Evolutionary conservation across 2,888 invertebrate genomes (phyloP).

Genomic region (Ormyrus thymus): DNA sequence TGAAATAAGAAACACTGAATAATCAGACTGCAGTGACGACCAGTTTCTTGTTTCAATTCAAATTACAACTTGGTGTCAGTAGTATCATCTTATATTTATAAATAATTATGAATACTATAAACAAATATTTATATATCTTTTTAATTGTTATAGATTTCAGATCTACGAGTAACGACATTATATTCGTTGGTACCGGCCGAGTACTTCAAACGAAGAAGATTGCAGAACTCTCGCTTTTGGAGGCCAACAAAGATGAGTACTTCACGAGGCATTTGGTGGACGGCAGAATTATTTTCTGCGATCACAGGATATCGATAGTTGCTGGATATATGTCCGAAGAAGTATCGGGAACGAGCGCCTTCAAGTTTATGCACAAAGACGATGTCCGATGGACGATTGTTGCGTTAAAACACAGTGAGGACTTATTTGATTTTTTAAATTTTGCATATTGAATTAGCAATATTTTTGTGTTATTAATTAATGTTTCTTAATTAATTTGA

Average conservation of each 20-base stretch:
- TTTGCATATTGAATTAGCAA: not conserved
- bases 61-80: too few relatives aligned
- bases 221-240: constrained; percentile 80
- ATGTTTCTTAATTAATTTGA: too few relatives aligned
- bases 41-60: too few relatives aligned
- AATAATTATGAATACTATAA: too few relatives aligned
- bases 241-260: constrained; percentile 88
- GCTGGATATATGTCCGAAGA: constrained; percentile 93
- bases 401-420: constrained; percentile 86
- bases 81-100: too few relatives aligned
- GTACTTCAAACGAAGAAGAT: constrained; percentile 83
- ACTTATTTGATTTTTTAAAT: not conserved
- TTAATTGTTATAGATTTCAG: constrained; percentile 12
- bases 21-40: too few relatives aligned
- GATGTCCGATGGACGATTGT: constrained; percentile 93
- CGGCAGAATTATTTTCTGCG: constrained; percentile 92
- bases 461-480: not conserved
- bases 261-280: constrained; percentile 92
- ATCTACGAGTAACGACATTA: constrained; percentile 69
- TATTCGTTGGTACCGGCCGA: constrained; percentile 85
- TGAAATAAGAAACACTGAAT: too few relatives aligned
- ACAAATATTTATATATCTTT: not conserved
- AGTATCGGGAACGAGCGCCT: constrained; percentile 90
- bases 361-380: constrained; percentile 92
- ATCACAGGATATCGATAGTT: constrained; percentile 91